These are phyloP conservation scores for Oryzaephilus surinamensis DNA, from an alignment of 1,140 invertebrate genomes.

Conservation along the genomic window DNA sequence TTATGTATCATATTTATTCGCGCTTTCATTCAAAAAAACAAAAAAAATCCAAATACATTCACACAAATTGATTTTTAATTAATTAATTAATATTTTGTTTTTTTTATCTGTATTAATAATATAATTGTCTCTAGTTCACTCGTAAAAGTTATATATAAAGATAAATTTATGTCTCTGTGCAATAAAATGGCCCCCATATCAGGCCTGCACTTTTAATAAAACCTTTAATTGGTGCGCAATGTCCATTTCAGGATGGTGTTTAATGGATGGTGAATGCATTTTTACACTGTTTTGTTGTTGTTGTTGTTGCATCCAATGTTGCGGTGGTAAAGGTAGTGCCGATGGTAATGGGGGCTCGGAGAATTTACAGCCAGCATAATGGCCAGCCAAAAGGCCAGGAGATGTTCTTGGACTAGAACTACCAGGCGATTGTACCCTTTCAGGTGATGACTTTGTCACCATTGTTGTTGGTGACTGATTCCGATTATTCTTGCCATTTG, in stretches of 20 bases:
- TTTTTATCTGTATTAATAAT: slow-evolving; percentile 20
- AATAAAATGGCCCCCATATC: slow-evolving; percentile 22
- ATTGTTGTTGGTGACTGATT: too few relatives aligned
- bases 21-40: slow-evolving; percentile 4
- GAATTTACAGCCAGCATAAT: slow-evolving; percentile 51
- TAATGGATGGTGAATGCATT: not conserved
- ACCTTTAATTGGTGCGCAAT: slow-evolving; percentile 40
- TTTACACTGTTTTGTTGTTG: not conserved
- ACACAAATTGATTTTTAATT: slow-evolving; percentile 4
- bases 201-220: slow-evolving; percentile 43
- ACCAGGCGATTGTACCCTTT: not conserved
- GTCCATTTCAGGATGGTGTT: slow-evolving; percentile 14
- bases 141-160: too few relatives aligned
- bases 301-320: slow-evolving; percentile 42
- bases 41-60: not conserved
- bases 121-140: too few relatives aligned
- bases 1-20: slow-evolving; percentile 24
- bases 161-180: slow-evolving; percentile 5
- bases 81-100: slow-evolving; percentile 24
- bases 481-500: too few relatives aligned
- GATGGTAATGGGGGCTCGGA: slow-evolving; percentile 48
- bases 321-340: slow-evolving; percentile 47
- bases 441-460: too few relatives aligned
- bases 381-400: slow-evolving; percentile 15
- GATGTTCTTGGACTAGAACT: not conserved